Conservation (phyloP, 2,113 vertebrate species). For the Nothocercus nigrocapillus region DNA sequence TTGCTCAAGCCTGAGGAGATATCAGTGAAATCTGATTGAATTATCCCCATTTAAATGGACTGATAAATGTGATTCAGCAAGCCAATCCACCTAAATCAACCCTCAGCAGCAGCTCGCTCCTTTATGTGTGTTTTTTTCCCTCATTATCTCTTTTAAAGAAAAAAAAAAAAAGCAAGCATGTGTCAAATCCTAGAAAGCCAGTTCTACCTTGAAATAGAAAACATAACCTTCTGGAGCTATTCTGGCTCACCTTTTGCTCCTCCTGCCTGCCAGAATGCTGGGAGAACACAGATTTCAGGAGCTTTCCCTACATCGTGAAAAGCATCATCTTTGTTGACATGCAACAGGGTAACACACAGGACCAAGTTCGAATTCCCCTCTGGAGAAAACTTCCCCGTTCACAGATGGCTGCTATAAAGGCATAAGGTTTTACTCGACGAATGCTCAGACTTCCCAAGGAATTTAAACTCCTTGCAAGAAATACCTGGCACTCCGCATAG, state of each 20-base stretch:
- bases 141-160: neutral
- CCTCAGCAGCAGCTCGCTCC: neutral
- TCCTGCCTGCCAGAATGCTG: neutral
- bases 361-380: neutral
- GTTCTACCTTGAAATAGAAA: conserved; percentile 38
- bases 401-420: neutral
- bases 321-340: neutral
- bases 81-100: neutral
- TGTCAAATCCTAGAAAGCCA: conserved; percentile 7
- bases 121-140: neutral
- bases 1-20: neutral
- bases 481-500: neutral
- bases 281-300: neutral
- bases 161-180: neutral
- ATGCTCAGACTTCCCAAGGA: neutral
- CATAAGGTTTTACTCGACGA: neutral
- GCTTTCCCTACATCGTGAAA: neutral
- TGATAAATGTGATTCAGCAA: neutral
- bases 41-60: neutral
- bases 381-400: neutral
- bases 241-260: neutral
- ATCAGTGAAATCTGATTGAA: neutral
- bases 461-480: neutral
- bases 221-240: neutral
- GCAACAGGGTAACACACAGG: accelerated